phyloP scores from a whole-genome alignment of 1,140 invertebrate genomes.

The Brachionus plicatilis region DNA sequence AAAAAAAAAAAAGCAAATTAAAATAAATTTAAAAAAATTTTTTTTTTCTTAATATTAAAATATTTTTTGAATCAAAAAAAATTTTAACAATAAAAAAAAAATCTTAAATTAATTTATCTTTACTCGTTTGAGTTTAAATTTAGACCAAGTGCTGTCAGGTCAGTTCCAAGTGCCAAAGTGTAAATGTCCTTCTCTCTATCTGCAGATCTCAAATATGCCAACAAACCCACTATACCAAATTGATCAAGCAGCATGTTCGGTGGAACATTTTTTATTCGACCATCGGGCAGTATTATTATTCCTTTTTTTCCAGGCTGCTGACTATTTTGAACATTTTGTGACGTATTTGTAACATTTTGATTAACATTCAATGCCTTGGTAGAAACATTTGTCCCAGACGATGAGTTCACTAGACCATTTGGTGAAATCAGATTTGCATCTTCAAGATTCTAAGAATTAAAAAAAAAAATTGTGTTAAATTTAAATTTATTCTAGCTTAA shows the following conservation, averaged over 20 bases:
- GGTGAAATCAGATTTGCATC: background rate
- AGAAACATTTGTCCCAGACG: background rate
- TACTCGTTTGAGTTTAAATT: slow-evolving; percentile 92
- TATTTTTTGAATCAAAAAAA: too few relatives aligned
- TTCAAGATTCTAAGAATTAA: background rate
- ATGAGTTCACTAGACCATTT: background rate
- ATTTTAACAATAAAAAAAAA: too few relatives aligned
- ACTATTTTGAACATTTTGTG: slow-evolving; percentile 6
- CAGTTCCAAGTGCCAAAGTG: slow-evolving; percentile 87
- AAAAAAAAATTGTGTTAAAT: background rate
- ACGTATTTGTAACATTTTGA: slow-evolving; percentile 5
- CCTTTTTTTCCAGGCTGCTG: slow-evolving; percentile 2
- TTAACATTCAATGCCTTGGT: background rate
- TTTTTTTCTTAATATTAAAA: too few relatives aligned
- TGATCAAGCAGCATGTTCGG: slow-evolving; percentile 65
- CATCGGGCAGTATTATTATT: slow-evolving; percentile 26
- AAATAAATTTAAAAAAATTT: too few relatives aligned
- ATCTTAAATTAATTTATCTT: background rate
- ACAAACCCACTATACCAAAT: slow-evolving; percentile 93
- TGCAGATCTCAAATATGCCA: slow-evolving; percentile 92
- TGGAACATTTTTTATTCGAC: slow-evolving; percentile 37
- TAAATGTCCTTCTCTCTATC: slow-evolving; percentile 93
- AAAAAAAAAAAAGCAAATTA: slow-evolving; percentile 16
- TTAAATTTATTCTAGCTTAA: background rate
- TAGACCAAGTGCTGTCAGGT: slow-evolving; percentile 89